These are phyloP conservation scores for Heliocidaris erythrogramma DNA, from an alignment of 35 echinoderm and acorn worm species.

Conservation along the genomic window DNA sequence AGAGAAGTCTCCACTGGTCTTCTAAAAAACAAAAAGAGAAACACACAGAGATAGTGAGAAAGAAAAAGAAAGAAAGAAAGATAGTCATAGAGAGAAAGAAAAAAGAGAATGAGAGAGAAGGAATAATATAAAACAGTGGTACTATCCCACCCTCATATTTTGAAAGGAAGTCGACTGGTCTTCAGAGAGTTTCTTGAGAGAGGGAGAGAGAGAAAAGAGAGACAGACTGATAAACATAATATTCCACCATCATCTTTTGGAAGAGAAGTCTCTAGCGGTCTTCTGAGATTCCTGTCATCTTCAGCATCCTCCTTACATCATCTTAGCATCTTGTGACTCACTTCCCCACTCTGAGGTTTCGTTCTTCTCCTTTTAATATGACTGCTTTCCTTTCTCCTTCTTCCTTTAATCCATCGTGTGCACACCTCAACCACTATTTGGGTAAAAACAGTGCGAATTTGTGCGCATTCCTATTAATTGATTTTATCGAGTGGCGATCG, in stretches of 20 bases:
- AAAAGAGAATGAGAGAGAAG: no score
- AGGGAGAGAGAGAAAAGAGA: not conserved
- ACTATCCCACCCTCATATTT: no score
- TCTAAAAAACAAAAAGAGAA: not conserved
- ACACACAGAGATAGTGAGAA: not conserved
- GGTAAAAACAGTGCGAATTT: conserved; percentile 23
- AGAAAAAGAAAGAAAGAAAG: not conserved
- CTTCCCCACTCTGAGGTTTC: not conserved
- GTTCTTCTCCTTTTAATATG: not conserved
- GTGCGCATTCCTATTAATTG: conserved; percentile 33
- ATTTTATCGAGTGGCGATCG: conserved; percentile 29
- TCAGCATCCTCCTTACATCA: not conserved
- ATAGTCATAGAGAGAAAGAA: no score
- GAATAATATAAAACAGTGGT: no score
- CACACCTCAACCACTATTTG: conserved; percentile 15
- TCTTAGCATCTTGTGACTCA: not conserved
- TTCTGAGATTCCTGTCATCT: not conserved
- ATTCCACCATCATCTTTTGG: not conserved
- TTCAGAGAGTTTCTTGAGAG: not conserved
- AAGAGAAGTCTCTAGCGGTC: not conserved
- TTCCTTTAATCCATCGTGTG: not conserved
- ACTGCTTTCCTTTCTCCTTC: not conserved
- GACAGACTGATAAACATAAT: not conserved
- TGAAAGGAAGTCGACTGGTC: no score
- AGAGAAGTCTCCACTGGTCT: no score